Evolutionary conservation across 2,888 invertebrate genomes (phyloP).

Genomic region (Galerucella nymphaeae): DNA sequence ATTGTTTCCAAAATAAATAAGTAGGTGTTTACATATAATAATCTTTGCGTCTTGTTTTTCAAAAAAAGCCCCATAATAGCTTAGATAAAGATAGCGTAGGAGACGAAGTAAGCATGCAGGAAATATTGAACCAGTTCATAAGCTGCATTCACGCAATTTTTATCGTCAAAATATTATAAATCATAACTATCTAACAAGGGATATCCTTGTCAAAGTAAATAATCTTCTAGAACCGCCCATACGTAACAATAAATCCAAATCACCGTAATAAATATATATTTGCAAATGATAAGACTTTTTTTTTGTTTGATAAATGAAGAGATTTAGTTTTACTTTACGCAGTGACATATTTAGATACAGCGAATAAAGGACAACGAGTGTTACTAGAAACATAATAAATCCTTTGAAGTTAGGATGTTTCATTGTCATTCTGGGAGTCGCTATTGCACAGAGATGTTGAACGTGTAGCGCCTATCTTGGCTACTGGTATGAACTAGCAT

Average conservation of each 20-base stretch:
- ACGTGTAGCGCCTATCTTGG: no score
- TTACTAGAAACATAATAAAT: no score
- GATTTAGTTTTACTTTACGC: neutral
- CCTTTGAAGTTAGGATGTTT: no score
- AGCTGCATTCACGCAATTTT: neutral
- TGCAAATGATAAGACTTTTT: constrained; percentile 2
- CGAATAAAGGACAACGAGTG: neutral
- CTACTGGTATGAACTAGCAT: no score
- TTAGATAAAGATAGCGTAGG: neutral
- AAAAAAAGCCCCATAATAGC: no score
- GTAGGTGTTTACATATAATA: no score
- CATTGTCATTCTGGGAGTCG: no score
- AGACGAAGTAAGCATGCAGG: constrained; percentile 5
- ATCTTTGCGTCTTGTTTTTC: no score
- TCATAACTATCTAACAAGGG: constrained; percentile 13
- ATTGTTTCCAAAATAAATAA: no score
- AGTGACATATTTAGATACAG: neutral
- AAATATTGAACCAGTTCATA: constrained; percentile 12
- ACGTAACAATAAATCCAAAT: constrained; percentile 17
- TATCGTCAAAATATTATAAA: neutral
- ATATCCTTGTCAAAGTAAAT: constrained; percentile 19
- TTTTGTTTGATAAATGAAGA: neutral
- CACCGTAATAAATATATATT: constrained; percentile 13
- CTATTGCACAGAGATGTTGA: no score
- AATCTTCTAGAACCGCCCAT: constrained; percentile 17